These are phyloP conservation scores for Trachymyrmex septentrionalis DNA, from an alignment of 1,140 invertebrate species.

Conservation along the genomic window DNA sequence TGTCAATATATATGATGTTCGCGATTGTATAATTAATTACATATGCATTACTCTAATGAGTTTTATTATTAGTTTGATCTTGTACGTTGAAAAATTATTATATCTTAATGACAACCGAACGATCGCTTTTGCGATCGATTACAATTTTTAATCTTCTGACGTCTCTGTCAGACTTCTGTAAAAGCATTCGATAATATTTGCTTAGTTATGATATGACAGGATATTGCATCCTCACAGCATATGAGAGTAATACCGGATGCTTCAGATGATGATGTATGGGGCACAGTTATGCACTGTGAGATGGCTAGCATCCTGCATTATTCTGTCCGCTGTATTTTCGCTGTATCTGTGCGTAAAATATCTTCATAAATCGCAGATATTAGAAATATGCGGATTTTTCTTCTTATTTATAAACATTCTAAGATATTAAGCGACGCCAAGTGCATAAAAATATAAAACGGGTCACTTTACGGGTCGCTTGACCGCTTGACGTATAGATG, in stretches of 20 bases:
- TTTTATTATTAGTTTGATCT: neutral
- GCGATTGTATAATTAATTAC: constrained; percentile 16
- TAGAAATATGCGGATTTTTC: constrained; percentile 52
- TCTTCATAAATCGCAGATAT: constrained; percentile 52
- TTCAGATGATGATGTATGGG: constrained; percentile 75
- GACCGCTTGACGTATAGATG: too few species aligned
- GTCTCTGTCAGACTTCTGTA: too few species aligned
- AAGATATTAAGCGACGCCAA: too few species aligned
- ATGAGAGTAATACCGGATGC: constrained; percentile 75
- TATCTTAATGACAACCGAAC: neutral
- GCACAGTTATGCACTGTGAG: constrained; percentile 59
- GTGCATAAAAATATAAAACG: too few species aligned
- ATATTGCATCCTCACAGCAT: constrained; percentile 70
- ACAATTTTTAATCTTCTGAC: constrained; percentile 4
- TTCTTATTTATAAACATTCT: neutral
- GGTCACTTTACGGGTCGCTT: too few species aligned
- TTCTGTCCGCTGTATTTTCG: constrained; percentile 63
- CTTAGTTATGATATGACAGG: constrained; percentile 72
- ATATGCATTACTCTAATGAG: neutral
- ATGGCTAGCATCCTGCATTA: constrained; percentile 69
- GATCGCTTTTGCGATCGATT: constrained; percentile 36
- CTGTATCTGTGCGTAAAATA: constrained; percentile 26
- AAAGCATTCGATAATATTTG: constrained; percentile 69
- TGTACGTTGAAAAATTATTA: constrained; percentile 17
- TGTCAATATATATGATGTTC: neutral